Evolutionary conservation across 2,888 invertebrate species (phyloP), one percentile per base, ranked within the genome.

Genomic region (Proisotoma minuta): DNA sequence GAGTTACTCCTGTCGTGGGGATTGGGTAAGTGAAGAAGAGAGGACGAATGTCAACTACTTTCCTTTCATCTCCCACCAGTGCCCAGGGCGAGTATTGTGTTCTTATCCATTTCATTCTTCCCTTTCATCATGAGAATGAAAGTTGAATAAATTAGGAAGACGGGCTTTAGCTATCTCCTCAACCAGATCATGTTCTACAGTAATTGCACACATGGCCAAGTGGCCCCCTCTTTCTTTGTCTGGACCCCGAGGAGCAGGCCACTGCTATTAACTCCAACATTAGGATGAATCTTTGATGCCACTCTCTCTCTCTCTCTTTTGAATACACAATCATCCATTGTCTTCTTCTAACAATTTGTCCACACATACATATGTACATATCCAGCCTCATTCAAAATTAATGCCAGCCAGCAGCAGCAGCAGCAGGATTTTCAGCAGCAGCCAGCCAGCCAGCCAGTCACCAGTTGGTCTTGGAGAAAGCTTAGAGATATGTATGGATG

Each of bases 241-340:
- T n/a, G n/a, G n/a, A n/a, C n/a, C n/a, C n/a, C n/a, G n/a, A 26
- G 51, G 27, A 51, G 28, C 26, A 22, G n/a, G n/a, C 18, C 50
- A 28, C n/a, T 24, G 27, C 26, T 24, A 51, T 51, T 51, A 51
- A 27, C 27, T 51, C 27, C n/a, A 28, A 27, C 28, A 51, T 51
- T 51, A 51, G 28, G 28, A 51, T 51, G 51, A 51, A 51, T 51
- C 51, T 27, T 51, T 51, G 51, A 51, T 51, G 43, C 4, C n/a
- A n/a, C n/a, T n/a, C n/a, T n/a, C n/a, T n/a, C n/a, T n/a, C n/a
- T n/a, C n/a, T n/a, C n/a, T n/a, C n/a, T n/a, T n/a, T n/a, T n/a
- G n/a, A n/a, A n/a, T n/a, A n/a, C n/a, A n/a, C n/a, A n/a, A n/a
- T n/a, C n/a, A n/a, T n/a, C n/a, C n/a, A n/a, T n/a, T n/a, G n/a